Percentiles rank a stretch among this genome's conserved stretches.
These are phyloP conservation scores for Forficula auricularia DNA, from an alignment of 1,140 invertebrate species.

Conservation along the genomic window DNA sequence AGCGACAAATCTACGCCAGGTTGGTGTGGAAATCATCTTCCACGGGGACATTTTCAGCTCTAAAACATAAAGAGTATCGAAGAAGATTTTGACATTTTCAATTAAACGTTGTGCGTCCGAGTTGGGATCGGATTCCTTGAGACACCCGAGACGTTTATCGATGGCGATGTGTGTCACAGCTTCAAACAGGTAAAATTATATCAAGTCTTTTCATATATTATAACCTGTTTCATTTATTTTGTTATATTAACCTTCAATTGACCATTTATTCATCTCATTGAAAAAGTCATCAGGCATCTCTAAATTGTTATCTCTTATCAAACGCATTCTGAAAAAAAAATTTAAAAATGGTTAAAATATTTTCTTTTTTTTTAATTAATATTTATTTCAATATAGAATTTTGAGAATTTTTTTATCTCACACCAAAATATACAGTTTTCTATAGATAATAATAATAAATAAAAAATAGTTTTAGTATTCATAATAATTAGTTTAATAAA, in stretches of 20 bases:
- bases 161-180: conserved; percentile 46
- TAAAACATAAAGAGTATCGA: conserved; percentile 34
- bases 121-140: conserved; percentile 22
- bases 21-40: conserved; percentile 18
- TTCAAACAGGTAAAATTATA: conserved; percentile 19
- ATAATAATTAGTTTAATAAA: no score
- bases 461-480: no score
- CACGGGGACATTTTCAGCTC: conserved; percentile 15
- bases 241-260: conserved; percentile 47
- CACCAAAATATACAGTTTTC: no score
- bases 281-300: conserved; percentile 37
- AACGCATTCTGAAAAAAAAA: conserved; percentile 11
- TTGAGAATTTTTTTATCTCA: no score
- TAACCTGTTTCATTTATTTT: no score
- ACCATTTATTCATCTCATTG: conserved; percentile 45
- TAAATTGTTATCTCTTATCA: conserved; percentile 12
- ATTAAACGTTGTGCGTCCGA: conserved; percentile 38
- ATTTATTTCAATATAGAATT: no score
- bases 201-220: no score
- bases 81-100: conserved; percentile 36
- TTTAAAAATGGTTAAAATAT: neutral
- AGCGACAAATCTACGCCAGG: conserved; percentile 17
- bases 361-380: no score
- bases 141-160: conserved; percentile 43
- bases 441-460: no score